Evolutionary conservation across 2,113 vertebrate species (phyloP).

Genomic region (Carollia perspicillata): DNA sequence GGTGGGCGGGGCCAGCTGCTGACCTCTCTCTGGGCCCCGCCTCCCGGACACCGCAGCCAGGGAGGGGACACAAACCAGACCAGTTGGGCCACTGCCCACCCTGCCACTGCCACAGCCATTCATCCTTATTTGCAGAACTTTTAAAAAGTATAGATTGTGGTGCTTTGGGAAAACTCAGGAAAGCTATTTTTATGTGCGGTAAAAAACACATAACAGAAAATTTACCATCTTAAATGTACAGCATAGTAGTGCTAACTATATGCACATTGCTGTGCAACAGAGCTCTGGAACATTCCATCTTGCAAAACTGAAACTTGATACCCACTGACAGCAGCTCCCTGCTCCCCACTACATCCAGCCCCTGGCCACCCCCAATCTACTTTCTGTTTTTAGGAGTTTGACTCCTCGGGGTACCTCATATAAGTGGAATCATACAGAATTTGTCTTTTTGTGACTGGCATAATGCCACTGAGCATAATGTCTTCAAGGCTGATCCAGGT

Average conservation of each 20-base stretch:
- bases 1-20: not conserved
- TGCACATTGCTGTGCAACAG: not conserved
- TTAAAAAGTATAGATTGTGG: not conserved
- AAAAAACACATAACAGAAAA: not conserved
- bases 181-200: not conserved
- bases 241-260: not conserved
- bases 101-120: not conserved
- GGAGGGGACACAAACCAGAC: not conserved
- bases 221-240: not conserved
- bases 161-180: not conserved
- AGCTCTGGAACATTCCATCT: not conserved
- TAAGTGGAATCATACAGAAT: not conserved
- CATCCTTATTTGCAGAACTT: not conserved
- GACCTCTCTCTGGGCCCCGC: not conserved
- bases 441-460: not conserved
- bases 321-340: too few species aligned
- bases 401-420: not conserved
- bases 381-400: not conserved
- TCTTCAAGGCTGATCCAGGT: not conserved
- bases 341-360: not conserved
- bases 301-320: not conserved
- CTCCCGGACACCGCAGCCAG: accelerated
- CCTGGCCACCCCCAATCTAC: not conserved
- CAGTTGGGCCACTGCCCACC: accelerated
- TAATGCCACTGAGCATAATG: not conserved